Evolutionary conservation across 2,113 vertebrate species (phyloP).

Genomic region (Elachura formosa): DNA sequence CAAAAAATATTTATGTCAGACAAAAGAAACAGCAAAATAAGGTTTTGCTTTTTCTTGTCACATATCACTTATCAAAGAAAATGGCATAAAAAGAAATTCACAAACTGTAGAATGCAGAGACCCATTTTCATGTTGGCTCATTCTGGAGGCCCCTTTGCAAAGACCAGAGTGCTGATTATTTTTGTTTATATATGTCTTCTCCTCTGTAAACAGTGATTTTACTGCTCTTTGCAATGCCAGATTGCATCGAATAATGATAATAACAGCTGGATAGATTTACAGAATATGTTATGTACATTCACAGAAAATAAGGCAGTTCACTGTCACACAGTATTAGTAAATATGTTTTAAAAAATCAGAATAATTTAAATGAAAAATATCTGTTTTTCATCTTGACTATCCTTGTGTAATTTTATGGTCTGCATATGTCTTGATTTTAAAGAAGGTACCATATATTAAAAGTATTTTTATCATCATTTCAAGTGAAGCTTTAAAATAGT

Average conservation of each 20-base stretch:
- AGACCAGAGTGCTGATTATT: background rate
- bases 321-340: background rate
- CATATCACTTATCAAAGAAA: background rate
- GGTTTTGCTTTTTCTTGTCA: background rate
- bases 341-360: rapidly evolving
- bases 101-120: background rate
- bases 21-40: background rate
- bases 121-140: background rate
- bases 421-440: background rate
- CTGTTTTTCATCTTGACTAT: background rate
- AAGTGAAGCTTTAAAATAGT: background rate
- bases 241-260: conserved; percentile 27
- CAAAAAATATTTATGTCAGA: background rate
- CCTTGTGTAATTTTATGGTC: background rate
- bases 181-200: conserved; percentile 33
- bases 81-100: background rate
- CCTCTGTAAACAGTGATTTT: conserved; percentile 14
- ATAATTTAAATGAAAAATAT: background rate
- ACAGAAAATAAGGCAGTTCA: background rate
- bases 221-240: background rate
- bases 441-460: background rate
- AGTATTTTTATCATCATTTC: background rate
- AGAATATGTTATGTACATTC: background rate
- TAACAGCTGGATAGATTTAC: background rate
- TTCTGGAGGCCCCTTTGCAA: background rate